Base-by-base conservation (phyloP, 2,888 invertebrate species). In the Encarsia formosa region DNA sequence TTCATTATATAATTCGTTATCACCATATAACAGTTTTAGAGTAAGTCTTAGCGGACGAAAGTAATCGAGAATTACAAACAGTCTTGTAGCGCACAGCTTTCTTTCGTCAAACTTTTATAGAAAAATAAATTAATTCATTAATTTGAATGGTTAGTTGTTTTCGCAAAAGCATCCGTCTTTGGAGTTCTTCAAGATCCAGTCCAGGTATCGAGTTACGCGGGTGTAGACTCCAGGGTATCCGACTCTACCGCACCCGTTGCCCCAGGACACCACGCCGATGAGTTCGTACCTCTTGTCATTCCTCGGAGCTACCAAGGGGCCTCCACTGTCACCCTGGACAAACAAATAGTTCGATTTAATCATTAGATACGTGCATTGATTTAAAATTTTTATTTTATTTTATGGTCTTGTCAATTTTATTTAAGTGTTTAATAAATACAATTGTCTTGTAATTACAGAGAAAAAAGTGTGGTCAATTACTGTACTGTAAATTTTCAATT, bases 181-280 rank as follows among this genome's bases (percentile, higher is more conserved):
- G 2, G 90, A 82, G 68, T 91, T 86, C 58, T 85, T 83, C 57
- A 79, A 74, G 60, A 91, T 89, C 91, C 91, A 92, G 62, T 85
- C 81, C 44, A 91, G 71, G 73, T 88, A 91, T 62, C 85, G 82
- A n/a, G 87, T 87, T 31, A 91, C 84, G 59, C 91, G 78, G 1
- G 90, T 89, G 71, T 91, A 91, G 1, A 91, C 90, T 2, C 91
- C 91, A 0, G 90, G 90, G 73, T 88, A 91, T 15, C 89, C 88
- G 6, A 85, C 83, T 55, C 91, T 78, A 1, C 90, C 91, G 68
- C 91, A 92, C 19, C 91, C 91, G 67, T 91, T 90, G 26, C 91
- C 91, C 91, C 91, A 92, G 0, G 91, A 91, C 1, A 91, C 91
- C 16, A 92, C 81, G 13, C 87, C 91, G 68, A 91, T 89, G 61